A percentile compares a stretch with the other conserved stretches of the same genome.
Conservation (phyloP, 2,888 invertebrate species). For the Acanthococcus lagerstroemiae region DNA sequence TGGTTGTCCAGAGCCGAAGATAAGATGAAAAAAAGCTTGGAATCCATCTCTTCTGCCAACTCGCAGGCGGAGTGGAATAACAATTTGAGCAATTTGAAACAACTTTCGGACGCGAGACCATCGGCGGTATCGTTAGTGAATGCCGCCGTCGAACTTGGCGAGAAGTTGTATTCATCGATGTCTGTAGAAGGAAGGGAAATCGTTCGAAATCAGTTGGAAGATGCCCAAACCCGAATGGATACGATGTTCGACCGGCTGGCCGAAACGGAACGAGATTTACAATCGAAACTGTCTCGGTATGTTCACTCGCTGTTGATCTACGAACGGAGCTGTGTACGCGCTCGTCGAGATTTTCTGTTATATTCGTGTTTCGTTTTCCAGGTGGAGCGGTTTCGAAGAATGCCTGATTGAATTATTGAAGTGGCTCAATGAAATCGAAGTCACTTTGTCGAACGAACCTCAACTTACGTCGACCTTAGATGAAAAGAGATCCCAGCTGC, state of each 20-base stretch:
- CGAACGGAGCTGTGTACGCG: not conserved
- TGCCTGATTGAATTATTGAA: slow-evolving; percentile 63
- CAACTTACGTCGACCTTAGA: slow-evolving; percentile 76
- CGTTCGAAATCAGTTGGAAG: slow-evolving; percentile 70
- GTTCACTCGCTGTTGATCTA: not conserved
- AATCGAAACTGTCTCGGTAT: slow-evolving; percentile 61
- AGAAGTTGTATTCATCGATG: slow-evolving; percentile 75
- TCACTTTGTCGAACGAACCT: slow-evolving; percentile 64
- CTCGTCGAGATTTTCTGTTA: too few relatives aligned
- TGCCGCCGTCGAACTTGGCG: slow-evolving; percentile 74
- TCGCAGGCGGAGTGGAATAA: slow-evolving; percentile 49
- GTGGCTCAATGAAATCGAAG: slow-evolving; percentile 69
- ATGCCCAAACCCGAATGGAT: slow-evolving; percentile 73
- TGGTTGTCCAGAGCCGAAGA: slow-evolving; percentile 68
- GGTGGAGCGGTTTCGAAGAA: slow-evolving; percentile 87
- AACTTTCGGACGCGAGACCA: slow-evolving; percentile 62
- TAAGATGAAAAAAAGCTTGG: slow-evolving; percentile 48
- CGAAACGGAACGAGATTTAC: slow-evolving; percentile 63
- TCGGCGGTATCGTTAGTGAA: slow-evolving; percentile 66
- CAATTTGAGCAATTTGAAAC: slow-evolving; percentile 60
- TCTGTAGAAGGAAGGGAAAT: slow-evolving; percentile 78
- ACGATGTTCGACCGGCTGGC: slow-evolving; percentile 67
- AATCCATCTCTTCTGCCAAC: slow-evolving; percentile 21
- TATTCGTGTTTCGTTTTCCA: slow-evolving; percentile 35
- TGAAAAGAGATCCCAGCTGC: slow-evolving; percentile 80